phyloP scores from a whole-genome alignment of 2,113 vertebrate genomes.

The Laticauda colubrina region DNA sequence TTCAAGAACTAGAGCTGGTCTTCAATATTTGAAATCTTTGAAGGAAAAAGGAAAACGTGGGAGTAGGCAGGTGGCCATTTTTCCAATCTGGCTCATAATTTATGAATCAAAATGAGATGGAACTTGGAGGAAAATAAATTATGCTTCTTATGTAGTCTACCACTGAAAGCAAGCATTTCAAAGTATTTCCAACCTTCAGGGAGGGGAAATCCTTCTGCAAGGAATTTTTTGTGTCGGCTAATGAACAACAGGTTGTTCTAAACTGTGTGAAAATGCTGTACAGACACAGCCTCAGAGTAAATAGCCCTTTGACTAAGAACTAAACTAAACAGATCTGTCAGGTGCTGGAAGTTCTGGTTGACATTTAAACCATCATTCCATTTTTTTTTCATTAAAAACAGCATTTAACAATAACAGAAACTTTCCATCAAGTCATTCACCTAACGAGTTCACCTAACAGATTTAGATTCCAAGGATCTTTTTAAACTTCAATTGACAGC shows the following conservation, averaged over 20 bases:
- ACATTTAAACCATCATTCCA: not conserved
- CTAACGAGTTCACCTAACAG: not conserved
- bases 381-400: not conserved
- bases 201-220: not conserved
- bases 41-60: not conserved
- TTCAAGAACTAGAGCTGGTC: not conserved
- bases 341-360: not conserved
- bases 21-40: not conserved
- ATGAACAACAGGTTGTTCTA: not conserved
- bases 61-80: not conserved
- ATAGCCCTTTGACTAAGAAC: not conserved
- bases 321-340: not conserved
- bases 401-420: not conserved
- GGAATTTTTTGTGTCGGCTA: not conserved
- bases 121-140: not conserved
- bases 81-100: not conserved
- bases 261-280: not conserved
- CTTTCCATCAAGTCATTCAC: constrained; percentile 11
- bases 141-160: not conserved
- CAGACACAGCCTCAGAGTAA: not conserved
- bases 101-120: not conserved
- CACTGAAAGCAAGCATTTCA: not conserved
- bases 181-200: not conserved
- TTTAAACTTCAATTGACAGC: not conserved
- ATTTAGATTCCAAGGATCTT: not conserved